These are phyloP conservation scores for Pandion haliaetus DNA, from an alignment of 2,113 vertebrate genomes.

Conservation along the genomic window DNA sequence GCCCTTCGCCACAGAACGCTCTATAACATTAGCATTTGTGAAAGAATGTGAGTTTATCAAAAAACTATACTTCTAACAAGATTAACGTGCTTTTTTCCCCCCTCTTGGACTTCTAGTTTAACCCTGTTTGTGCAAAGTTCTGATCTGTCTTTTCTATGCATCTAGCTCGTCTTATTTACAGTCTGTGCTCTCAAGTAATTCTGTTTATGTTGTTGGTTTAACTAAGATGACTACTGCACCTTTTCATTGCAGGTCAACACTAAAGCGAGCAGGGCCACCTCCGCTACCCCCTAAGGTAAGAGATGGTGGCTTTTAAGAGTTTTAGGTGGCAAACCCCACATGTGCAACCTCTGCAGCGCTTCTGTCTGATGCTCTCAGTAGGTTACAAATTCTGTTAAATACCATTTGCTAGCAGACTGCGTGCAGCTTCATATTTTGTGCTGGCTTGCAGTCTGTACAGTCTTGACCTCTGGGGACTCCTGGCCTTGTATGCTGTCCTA, in stretches of 20 bases:
- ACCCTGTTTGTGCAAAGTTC: neutral
- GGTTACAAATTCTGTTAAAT: neutral
- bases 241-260: conserved; percentile 82
- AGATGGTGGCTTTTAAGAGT: neutral
- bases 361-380: neutral
- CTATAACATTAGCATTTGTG: neutral
- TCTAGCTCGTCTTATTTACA: neutral
- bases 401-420: neutral
- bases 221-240: neutral
- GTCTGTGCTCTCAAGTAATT: neutral
- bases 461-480: neutral
- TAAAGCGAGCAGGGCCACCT: conserved; percentile 87
- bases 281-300: conserved; percentile 95
- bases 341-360: neutral
- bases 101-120: neutral
- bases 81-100: neutral
- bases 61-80: neutral
- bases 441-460: neutral
- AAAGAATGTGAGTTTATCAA: neutral
- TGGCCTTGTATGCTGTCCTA: neutral
- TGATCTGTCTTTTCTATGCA: neutral
- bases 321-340: neutral
- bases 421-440: neutral
- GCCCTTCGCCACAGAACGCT: neutral
- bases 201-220: neutral